phyloP scores from a whole-genome alignment of 2,888 invertebrate genomes.

The Acleris literana region DNA sequence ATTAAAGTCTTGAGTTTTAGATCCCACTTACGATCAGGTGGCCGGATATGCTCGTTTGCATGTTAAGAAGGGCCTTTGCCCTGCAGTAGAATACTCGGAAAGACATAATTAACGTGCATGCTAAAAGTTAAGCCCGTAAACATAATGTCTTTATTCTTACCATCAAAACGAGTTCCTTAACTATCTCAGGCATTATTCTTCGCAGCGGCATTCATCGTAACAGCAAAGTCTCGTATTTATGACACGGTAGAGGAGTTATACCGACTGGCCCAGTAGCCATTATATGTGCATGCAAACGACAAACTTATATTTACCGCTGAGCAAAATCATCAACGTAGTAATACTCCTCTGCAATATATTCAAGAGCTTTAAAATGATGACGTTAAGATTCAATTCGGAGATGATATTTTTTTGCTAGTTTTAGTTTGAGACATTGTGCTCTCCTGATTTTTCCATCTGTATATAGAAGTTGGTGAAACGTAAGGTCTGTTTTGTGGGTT shows the following conservation, averaged over 20 bases:
- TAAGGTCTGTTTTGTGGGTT: conserved; percentile 44
- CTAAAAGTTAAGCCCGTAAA: no score
- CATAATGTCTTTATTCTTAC: no score
- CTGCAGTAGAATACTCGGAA: no score
- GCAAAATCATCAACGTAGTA: not conserved
- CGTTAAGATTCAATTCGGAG: not conserved
- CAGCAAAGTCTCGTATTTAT: conserved; percentile 51
- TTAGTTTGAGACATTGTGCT: conserved; percentile 1
- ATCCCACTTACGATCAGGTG: no score
- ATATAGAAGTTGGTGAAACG: conserved; percentile 18
- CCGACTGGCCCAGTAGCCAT: conserved; percentile 54
- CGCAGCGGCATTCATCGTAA: conserved; percentile 32
- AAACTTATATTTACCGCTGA: conserved; percentile 26
- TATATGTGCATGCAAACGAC: conserved; percentile 53
- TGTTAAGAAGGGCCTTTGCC: no score
- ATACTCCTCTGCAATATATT: not conserved
- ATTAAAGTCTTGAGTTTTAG: no score
- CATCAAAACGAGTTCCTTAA: conserved; percentile 17
- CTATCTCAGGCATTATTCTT: conserved; percentile 29
- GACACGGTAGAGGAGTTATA: conserved; percentile 56
- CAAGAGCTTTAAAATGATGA: not conserved
- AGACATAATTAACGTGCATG: no score
- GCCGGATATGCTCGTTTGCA: no score
- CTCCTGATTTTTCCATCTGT: conserved; percentile 11
- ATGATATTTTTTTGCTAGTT: not conserved